These are phyloP conservation scores for Hydractinia symbiolongicarpus DNA, from an alignment of 30 jellyfish, hydroid and myxozoan species.

Conservation along the genomic window DNA sequence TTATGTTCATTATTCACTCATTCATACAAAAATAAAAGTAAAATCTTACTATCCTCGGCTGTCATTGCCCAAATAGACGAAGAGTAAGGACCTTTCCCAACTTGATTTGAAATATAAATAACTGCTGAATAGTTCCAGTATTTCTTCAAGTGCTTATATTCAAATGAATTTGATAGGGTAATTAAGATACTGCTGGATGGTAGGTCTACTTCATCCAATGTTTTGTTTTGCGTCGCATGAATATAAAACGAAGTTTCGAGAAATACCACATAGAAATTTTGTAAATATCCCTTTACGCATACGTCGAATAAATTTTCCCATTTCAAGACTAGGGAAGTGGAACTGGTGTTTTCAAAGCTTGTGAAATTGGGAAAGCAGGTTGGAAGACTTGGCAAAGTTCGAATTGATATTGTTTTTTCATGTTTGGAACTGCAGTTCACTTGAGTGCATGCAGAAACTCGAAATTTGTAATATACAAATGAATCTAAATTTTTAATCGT, in stretches of 20 bases:
- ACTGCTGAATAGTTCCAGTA: slow-evolving; percentile 17
- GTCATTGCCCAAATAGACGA: slow-evolving; percentile 11
- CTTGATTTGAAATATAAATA: not conserved
- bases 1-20: no score
- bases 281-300: no score
- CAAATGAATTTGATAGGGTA: not conserved
- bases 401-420: not conserved
- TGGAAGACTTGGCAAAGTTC: not conserved
- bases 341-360: not conserved
- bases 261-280: no score
- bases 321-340: not conserved
- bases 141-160: not conserved
- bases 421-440: not conserved
- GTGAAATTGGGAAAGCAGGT: not conserved
- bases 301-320: not conserved
- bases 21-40: no score
- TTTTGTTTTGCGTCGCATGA: no score
- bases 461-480: not conserved
- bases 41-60: slow-evolving; percentile 12
- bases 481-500: not conserved
- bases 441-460: not conserved
- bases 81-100: slow-evolving; percentile 7
- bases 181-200: no score
- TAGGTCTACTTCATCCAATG: no score
- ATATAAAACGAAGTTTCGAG: no score